Percentiles rank a stretch among this genome's conserved stretches.
Evolutionary conservation across 2,113 vertebrate species (phyloP).

Genomic region (Anhinga anhinga): DNA sequence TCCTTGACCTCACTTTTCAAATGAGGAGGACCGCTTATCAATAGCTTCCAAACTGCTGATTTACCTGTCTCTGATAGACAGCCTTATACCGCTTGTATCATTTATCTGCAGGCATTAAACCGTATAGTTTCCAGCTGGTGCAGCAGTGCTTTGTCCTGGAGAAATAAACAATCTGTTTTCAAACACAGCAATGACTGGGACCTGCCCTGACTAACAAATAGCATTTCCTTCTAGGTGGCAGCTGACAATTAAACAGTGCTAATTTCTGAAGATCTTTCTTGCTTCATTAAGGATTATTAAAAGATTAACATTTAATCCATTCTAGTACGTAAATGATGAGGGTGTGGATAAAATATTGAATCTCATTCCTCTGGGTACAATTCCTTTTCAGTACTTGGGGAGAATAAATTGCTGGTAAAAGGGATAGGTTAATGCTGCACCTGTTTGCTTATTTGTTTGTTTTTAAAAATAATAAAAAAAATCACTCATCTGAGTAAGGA

Average conservation of each 20-base stretch:
- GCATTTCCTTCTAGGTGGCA: background rate
- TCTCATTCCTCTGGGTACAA: background rate
- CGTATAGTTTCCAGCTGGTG: background rate
- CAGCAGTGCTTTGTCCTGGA: background rate
- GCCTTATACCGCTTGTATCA: background rate
- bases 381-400: background rate
- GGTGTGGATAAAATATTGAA: slow-evolving; percentile 7
- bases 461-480: background rate
- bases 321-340: background rate
- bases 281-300: slow-evolving; percentile 43
- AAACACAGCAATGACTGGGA: background rate
- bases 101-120: slow-evolving; percentile 22
- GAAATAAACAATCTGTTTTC: slow-evolving; percentile 10
- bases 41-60: slow-evolving; percentile 9
- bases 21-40: background rate
- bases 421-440: background rate
- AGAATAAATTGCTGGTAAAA: background rate
- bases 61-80: background rate
- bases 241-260: background rate
- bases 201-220: slow-evolving; percentile 27
- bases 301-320: slow-evolving; percentile 43
- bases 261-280: slow-evolving; percentile 6
- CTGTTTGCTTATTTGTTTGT: background rate
- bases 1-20: background rate
- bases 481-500: background rate